Evolutionary conservation across 2,113 vertebrate species (phyloP).

Genomic region (Bufo bufo): DNA sequence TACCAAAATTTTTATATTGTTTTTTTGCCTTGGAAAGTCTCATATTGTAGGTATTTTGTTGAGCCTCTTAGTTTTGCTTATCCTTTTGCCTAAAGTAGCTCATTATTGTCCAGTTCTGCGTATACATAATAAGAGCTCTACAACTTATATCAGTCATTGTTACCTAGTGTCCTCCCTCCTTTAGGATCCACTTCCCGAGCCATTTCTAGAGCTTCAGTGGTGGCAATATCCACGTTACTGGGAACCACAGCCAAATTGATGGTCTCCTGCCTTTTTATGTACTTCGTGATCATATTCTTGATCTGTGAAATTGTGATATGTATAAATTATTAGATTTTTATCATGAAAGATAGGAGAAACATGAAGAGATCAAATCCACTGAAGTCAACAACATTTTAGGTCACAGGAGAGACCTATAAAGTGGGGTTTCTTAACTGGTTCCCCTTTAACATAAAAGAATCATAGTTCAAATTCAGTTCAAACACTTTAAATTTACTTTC

Average conservation of each 20-base stretch:
- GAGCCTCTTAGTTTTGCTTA: not conserved
- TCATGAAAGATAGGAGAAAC: not conserved
- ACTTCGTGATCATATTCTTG: slow-evolving; percentile 76
- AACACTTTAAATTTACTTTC: too few species aligned
- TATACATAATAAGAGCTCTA: not conserved
- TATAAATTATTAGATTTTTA: not conserved
- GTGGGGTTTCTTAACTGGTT: too few species aligned
- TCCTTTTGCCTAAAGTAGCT: not conserved
- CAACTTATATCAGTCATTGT: slow-evolving; percentile 16
- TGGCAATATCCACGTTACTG: slow-evolving; percentile 88
- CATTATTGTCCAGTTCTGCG: not conserved
- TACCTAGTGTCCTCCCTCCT: slow-evolving; percentile 87
- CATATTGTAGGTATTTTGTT: not conserved
- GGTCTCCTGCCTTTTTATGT: slow-evolving; percentile 82
- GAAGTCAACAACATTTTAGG: not conserved
- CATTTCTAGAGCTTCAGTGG: slow-evolving; percentile 90
- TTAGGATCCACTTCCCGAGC: slow-evolving; percentile 83
- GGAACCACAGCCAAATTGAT: slow-evolving; percentile 88
- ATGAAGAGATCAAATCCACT: not conserved
- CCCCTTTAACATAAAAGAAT: too few species aligned
- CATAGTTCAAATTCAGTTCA: too few species aligned
- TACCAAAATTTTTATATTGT: not conserved
- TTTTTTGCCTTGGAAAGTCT: not conserved
- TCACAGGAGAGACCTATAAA: not conserved
- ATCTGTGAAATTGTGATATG: slow-evolving; percentile 71